phyloP scores from a whole-genome alignment of 1,140 invertebrate genomes.

The Octopus sinensis region DNA sequence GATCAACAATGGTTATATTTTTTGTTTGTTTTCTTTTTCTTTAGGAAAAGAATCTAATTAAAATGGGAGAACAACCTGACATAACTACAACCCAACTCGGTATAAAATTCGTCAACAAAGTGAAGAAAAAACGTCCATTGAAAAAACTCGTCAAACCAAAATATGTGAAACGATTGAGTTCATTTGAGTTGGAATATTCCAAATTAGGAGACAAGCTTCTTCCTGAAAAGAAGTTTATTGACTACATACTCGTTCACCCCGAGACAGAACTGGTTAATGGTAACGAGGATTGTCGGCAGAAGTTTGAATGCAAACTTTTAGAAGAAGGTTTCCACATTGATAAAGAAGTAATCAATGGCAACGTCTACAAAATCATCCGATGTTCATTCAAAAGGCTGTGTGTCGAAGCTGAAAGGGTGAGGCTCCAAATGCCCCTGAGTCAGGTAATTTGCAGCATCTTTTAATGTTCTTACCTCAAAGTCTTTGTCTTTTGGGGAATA shows the following conservation, averaged over 20 bases:
- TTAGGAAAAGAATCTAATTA: too few species aligned
- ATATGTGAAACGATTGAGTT: constrained; percentile 12
- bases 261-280: constrained; percentile 22
- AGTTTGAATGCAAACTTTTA: constrained; percentile 19
- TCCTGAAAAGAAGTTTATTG: constrained; percentile 44
- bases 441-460: constrained; percentile 34
- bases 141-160: neutral
- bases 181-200: constrained; percentile 24
- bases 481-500: too few species aligned
- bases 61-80: too few species aligned
- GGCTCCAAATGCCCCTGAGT: constrained; percentile 52
- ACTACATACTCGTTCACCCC: constrained; percentile 42
- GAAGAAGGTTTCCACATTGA: constrained; percentile 35
- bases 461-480: too few species aligned
- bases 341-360: constrained; percentile 38
- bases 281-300: constrained; percentile 20
- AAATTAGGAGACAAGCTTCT: constrained; percentile 23
- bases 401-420: constrained; percentile 51
- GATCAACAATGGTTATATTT: too few species aligned
- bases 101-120: neutral
- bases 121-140: constrained; percentile 12
- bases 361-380: constrained; percentile 48
- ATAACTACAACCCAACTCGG: neutral
- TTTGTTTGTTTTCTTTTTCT: too few species aligned
- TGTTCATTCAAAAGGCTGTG: constrained; percentile 51